phyloP scores from a whole-genome alignment of 2,797 vertebrate genomes.

The Sitta carolinensis region DNA sequence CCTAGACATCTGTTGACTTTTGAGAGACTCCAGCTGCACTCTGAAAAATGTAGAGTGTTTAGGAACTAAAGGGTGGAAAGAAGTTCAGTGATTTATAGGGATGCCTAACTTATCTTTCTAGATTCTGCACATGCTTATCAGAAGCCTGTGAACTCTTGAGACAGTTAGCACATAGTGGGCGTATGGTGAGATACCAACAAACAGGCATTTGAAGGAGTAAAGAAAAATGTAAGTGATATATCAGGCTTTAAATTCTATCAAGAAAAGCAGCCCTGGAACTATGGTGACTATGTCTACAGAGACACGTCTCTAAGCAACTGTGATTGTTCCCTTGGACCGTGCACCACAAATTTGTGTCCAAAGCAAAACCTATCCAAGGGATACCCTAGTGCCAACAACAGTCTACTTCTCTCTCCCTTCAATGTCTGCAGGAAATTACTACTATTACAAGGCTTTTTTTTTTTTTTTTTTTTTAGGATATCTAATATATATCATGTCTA shows the following conservation, averaged over 20 bases:
- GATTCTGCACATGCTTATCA: conserved; percentile 70
- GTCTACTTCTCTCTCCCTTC: neutral
- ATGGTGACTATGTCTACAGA: conserved; percentile 18
- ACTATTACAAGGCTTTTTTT: neutral
- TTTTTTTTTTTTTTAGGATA: neutral
- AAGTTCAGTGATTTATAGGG: conserved; percentile 69
- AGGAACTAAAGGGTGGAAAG: conserved; percentile 63
- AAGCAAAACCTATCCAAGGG: neutral
- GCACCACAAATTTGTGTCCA: neutral
- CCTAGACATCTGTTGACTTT: conserved; percentile 59
- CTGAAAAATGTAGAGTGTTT: conserved; percentile 65
- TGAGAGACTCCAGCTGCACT: conserved; percentile 65
- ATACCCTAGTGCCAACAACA: neutral
- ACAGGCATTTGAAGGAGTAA: conserved; percentile 59
- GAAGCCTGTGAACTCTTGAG: conserved; percentile 69
- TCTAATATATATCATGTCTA: neutral
- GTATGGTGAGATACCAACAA: conserved; percentile 61
- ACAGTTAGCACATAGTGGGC: conserved; percentile 69
- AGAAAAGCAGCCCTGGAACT: conserved; percentile 26
- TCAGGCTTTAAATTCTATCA: conserved; percentile 8
- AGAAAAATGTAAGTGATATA: conserved; percentile 63
- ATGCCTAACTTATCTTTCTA: conserved; percentile 71
- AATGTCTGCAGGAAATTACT: neutral
- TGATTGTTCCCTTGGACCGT: neutral
- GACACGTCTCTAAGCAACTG: conserved; percentile 18